Evolutionary conservation across 2,113 vertebrate species (phyloP), one percentile per base, ranked within the genome.

Genomic region (Callipepla squamata): DNA sequence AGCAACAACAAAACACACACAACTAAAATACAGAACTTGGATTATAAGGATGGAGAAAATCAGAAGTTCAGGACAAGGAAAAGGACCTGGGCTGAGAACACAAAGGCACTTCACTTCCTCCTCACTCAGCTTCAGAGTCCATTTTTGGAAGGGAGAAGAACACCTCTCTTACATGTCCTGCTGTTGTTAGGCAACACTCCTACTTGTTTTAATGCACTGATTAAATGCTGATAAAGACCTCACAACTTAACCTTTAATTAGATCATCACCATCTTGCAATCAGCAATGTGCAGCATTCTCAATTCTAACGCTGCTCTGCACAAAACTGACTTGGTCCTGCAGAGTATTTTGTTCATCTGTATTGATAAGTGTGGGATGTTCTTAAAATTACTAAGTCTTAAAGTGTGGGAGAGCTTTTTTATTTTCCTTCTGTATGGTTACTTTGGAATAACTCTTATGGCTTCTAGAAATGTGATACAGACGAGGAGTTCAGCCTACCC

Each of bases 191-290:
- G 34, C 34, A 87, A 55, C 66, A 81, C 44, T 65, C 20, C 67
- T 17, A 69, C 32, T 28, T 21, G 3, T 13, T 61, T 79, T 30
- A 74, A 72, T 21, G 13, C 4, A 65, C 23, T 66, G 36, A 78
- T 73, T 65, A 93, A 90, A 38, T 45, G 53, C 59, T 73, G 48
- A 83, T 74, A 77, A 85, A 34, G 28, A 59, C 73, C 28, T 86
- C 61, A 22, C 48, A 63, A 8, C 22, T n/a, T 59, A 67, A 78
- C 14, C 42, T 69, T 82, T 80, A 70, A 85, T 88, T 66, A 88
- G 50, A 38, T 70, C 45, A 88, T 94, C 76, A 92, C 15, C 68
- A 58, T 40, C 76, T 65, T 82, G 55, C 45, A 83, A 58, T 85
- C 65, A 93, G 50, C 3, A 40, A 13, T 2, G 6, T n/a, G 20